Percentiles rank a stretch among this genome's conserved stretches.
Evolutionary conservation across 2,113 vertebrate species (phyloP).

Genomic region (Diphyllodes magnificus): DNA sequence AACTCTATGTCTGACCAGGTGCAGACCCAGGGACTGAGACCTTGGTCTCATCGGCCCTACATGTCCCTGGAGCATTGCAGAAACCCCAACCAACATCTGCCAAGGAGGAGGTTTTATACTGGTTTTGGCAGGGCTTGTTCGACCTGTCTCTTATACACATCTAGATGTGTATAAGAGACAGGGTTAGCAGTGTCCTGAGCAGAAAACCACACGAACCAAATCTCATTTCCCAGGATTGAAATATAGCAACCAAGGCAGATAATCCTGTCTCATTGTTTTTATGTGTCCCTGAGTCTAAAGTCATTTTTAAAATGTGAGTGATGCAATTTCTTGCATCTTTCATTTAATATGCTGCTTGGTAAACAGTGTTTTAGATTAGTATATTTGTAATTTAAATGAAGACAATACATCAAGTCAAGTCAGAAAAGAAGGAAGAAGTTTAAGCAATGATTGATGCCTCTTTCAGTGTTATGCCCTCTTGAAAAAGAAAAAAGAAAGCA

Average conservation of each 20-base stretch:
- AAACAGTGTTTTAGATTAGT: slow-evolving; percentile 80
- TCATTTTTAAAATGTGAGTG: slow-evolving; percentile 77
- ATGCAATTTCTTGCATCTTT: slow-evolving; percentile 77
- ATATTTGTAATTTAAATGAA: slow-evolving; percentile 84
- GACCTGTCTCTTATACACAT: no score
- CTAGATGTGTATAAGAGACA: no score
- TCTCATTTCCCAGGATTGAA: slow-evolving; percentile 59
- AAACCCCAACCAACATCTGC: neutral
- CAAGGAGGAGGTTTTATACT: neutral
- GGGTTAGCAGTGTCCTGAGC: slow-evolving; percentile 36
- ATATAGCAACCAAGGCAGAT: slow-evolving; percentile 50
- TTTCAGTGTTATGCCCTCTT: slow-evolving; percentile 48
- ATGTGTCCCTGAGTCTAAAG: slow-evolving; percentile 70
- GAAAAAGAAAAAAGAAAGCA: slow-evolving; percentile 24
- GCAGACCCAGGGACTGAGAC: neutral
- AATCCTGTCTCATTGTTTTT: slow-evolving; percentile 56
- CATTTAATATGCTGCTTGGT: slow-evolving; percentile 78
- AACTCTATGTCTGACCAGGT: neutral
- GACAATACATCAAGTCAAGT: slow-evolving; percentile 75
- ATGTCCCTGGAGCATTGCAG: neutral
- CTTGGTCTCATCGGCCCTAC: neutral
- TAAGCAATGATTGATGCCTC: slow-evolving; percentile 71
- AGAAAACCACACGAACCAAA: slow-evolving; percentile 55
- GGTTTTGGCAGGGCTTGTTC: slow-evolving; percentile 3
- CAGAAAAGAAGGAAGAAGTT: slow-evolving; percentile 72